Evolutionary conservation across 2,888 invertebrate species (phyloP), one percentile per base, ranked within the genome.

Genomic region (Agonopterix heracliana): DNA sequence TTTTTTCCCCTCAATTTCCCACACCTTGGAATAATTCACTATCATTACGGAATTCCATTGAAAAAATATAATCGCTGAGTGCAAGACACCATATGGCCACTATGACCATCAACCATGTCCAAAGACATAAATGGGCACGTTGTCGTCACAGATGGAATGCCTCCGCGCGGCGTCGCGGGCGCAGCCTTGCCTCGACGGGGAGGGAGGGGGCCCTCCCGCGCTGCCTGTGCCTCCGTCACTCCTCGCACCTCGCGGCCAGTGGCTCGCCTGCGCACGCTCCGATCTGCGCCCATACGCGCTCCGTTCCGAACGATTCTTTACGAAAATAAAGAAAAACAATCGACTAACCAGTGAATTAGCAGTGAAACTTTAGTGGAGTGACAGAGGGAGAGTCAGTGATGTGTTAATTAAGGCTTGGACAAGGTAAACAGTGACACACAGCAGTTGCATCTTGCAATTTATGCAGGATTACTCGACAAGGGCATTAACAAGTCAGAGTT

Each of bases 51-150:
- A 73, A 71, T 74, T 72, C 74, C 78, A 73, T 76, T 74, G 75
- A 76, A 78, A 76, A 17, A 73, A 65, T 62, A 60, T 75, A 79
- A 78, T 78, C 68, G 64, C 65, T 51, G 64, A 71, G 69, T 68
- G 68, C 71, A 74, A 70, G 77, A 69, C 71, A 75, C 87, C 87
- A 87, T 87, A 88, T 88, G 87, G 87, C 74, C 71, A 75, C 63
- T 63, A 74, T 75, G 79, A 67, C 83, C 81, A 73, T 75, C 81
- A 76, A 78, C 85, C 84, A 80, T 86, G 77, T 85, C 84, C 81
- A 79, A 83, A 82, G 81, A 84, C 87, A 77, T 86, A 88, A 87
- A 88, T 87, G 87, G 87, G 84, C 84, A 86, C 71, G 77, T 76
- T 81, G 81, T 85, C 84, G 84, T 87, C 85, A 85, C 81, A 81